Evolutionary conservation across 2,797 vertebrate genomes (phyloP), one percentile per base, ranked within the genome.

Genomic region (Hozukius guyotensis): DNA sequence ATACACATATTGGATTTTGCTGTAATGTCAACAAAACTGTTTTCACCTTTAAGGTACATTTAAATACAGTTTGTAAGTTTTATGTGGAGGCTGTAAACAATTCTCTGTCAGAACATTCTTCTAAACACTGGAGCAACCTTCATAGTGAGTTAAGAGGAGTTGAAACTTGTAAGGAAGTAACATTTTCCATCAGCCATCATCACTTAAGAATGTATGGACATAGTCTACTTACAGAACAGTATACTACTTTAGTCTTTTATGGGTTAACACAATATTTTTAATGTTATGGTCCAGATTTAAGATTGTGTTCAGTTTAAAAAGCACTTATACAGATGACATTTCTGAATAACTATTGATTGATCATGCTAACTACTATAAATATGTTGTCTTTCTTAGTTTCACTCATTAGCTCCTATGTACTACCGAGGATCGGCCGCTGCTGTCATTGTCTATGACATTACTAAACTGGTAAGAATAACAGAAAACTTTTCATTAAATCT

Each of bases 341-440:
- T 62, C 18, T 29, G 27, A 42, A 14, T 9, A 25, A 32, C 25
- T 63, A 12, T 10, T 8, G 2, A 22, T n/a, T 53, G 42, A 59
- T 32, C 0, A 9, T 61, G 20, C 31, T 72, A 74, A 78, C 49
- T 49, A 4, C 6, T 70, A 2, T 64, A 38, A 64, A 59, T 34
- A 4, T 83, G 22, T 79, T 27, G 9, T 88, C 0, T 83, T 74
- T 63, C 85, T 53, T 11, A 99, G 99, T 99, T 99, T 88, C 98
- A 99, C 85, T 99, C 98, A 2, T 92, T 99, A 96, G 98, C 98
- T 69, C 98, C 99, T 3, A 99, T 99, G 99, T 99, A 99, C 94
- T 99, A 99, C 86, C 91, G 98, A 88, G 98, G 98, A 18, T 99
- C 98, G 1, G 98, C 98, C 8, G 98, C 98, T 42, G 99, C 98